Evolutionary conservation across 2,113 vertebrate genomes (phyloP).

Genomic region (Pluvianellus socialis): DNA sequence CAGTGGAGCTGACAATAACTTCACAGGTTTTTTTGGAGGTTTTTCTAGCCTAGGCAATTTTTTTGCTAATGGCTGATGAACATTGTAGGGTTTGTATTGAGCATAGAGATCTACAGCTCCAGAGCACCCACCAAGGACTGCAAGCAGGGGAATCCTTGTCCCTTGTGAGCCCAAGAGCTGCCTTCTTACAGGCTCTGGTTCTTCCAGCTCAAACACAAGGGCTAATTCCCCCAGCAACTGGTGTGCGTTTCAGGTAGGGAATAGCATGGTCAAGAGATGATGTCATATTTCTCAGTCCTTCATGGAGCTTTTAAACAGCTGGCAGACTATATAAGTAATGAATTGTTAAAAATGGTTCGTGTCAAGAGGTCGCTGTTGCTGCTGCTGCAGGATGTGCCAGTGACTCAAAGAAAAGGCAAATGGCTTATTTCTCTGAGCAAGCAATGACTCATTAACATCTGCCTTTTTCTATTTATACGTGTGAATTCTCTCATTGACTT

Average conservation of each 20-base stretch:
- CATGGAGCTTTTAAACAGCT: not conserved
- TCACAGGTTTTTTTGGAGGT: not conserved
- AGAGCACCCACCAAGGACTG: not conserved
- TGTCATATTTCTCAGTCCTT: not conserved
- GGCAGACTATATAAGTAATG: conserved; percentile 30
- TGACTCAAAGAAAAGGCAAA: conserved; percentile 34
- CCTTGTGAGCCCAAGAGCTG: not conserved
- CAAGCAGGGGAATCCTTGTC: not conserved
- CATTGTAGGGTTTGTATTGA: not conserved
- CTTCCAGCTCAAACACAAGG: not conserved
- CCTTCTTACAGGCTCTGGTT: not conserved
- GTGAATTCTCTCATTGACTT: conserved; percentile 47
- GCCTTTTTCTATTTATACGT: conserved; percentile 36
- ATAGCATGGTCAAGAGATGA: not conserved
- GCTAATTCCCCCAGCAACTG: not conserved
- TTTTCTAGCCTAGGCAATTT: not conserved
- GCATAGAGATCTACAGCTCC: not conserved
- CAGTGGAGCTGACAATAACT: not conserved
- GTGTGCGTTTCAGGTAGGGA: not conserved
- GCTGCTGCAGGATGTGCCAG: conserved; percentile 12
- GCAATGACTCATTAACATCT: conserved; percentile 28
- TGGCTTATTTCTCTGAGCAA: not conserved
- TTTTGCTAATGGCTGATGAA: not conserved
- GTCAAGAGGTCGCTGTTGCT: conserved; percentile 9
- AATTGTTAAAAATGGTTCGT: not conserved